Base-by-base conservation (phyloP, 2,113 vertebrate genomes). In the Lucifuga dentata region DNA sequence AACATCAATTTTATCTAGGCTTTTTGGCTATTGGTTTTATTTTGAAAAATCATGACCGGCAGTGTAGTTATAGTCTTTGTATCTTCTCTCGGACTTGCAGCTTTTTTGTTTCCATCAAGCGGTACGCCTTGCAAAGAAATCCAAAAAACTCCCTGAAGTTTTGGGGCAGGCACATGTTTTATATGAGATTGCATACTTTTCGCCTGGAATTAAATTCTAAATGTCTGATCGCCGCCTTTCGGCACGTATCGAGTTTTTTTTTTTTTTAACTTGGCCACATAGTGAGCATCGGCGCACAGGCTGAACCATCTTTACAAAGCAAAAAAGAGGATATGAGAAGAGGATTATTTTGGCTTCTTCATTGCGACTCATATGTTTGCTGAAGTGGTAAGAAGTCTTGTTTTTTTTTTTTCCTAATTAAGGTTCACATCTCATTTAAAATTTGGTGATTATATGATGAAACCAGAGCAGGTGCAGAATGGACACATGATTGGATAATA, bases 301-400 rank as follows among this genome's bases (percentile, higher is more conserved):
- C 17, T n/a, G 53, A 26, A 5, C 36, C 21, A 21, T 8, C 23
- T 9, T 17, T 11, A 8, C 20, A n/a, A 19, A 35, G 32, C 16
- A 4, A 13, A 52, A 5, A 12, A 50, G 21, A 11, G 49, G 17
- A 11, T n/a, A n/a, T n/a, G n/a, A n/a, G n/a, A n/a, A n/a, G n/a
- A 7, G 69, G 19, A 41, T 69, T 17, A 51, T 26, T 69, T 21
- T 4, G 0, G 23, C 23, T 29, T 46, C 33, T 26, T 24, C 6
- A 1, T 15, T 5, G 33, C 12, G 9, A 60, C 45, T 35, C 29
- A 4, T 2, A 51, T 3, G 15, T 33, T 32, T 38, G 5, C 39
- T 9, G 1, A 57, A 56, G 19, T 0, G 79, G 86, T 85, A 81
- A 86, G 76, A 70, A 65, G 2, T 29, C 0, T 29, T 19, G 5